phyloP scores from a whole-genome alignment of 1,140 invertebrate species.

The Charaxes varanes region DNA sequence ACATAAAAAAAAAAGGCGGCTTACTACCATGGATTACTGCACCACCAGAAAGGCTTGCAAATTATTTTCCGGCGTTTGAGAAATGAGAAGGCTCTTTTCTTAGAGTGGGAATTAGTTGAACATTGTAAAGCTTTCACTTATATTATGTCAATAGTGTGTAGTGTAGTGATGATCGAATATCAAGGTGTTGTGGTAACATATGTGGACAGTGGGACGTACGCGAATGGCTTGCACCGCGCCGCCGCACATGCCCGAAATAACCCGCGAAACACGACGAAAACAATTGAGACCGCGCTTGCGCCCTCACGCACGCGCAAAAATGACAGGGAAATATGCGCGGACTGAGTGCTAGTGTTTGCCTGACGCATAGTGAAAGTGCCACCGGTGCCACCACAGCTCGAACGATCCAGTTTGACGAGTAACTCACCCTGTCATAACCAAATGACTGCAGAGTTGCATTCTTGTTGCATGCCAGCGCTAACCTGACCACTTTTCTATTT shows the following conservation, averaged over 20 bases:
- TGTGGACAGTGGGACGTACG: conserved; percentile 45
- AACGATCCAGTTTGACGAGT: conserved; percentile 26
- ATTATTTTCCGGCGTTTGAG: no score
- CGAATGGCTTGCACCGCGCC: conserved; percentile 41
- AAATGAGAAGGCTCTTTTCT: no score
- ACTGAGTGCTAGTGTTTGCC: conserved; percentile 21
- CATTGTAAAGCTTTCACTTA: no score
- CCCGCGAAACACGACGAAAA: conserved; percentile 70
- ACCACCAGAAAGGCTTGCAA: no score
- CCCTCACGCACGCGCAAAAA: conserved; percentile 59
- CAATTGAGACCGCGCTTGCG: conserved; percentile 62
- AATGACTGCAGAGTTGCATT: conserved; percentile 22
- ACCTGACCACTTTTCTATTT: conserved; percentile 9
- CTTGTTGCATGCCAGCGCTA: conserved; percentile 13
- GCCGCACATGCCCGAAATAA: conserved; percentile 61
- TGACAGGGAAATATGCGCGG: conserved; percentile 57
- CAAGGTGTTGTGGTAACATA: conserved; percentile 41
- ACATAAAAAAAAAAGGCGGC: no score
- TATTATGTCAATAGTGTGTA: conserved; percentile 8
- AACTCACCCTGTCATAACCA: conserved; percentile 19
- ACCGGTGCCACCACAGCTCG: conserved; percentile 6
- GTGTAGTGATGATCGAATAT: conserved; percentile 38
- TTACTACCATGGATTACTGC: no score
- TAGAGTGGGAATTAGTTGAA: no score
- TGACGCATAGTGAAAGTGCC: conserved; percentile 30